Conservation (phyloP, 2,888 invertebrate genomes). For the Urechis unicinctus region DNA sequence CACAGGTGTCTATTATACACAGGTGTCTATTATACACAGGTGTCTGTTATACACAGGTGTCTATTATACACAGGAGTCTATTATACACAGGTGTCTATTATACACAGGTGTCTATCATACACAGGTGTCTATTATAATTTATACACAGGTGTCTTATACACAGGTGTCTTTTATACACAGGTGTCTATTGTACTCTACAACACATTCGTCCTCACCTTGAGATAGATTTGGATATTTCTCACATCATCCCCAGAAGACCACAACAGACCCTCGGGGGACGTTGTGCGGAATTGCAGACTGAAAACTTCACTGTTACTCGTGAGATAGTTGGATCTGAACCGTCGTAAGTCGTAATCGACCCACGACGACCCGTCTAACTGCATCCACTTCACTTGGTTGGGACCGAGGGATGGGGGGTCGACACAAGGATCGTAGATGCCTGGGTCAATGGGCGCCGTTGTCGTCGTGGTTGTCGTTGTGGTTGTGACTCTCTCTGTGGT, state of each 20-base stretch:
- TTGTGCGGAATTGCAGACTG: constrained; percentile 31
- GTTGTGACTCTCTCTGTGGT: no score
- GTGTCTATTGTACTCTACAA: neutral
- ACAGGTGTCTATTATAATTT: no score
- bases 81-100: no score
- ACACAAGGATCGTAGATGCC: neutral
- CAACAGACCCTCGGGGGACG: constrained; percentile 33
- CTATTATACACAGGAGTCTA: no score
- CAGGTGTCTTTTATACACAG: neutral
- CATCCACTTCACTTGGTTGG: neutral
- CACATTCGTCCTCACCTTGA: constrained; percentile 30
- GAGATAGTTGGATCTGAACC: neutral
- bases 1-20: no score
- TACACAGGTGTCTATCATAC: no score
- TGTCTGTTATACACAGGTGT: no score
- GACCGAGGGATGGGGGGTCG: neutral
- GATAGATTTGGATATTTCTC: constrained; percentile 28
- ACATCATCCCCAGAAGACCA: constrained; percentile 32
- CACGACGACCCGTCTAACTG: neutral
- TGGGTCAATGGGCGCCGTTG: neutral
- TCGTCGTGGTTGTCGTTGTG: constrained; percentile 1
- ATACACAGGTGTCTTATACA: no score
- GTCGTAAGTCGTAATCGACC: neutral
- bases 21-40: no score
- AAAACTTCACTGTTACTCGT: constrained; percentile 4